Conservation (phyloP, 2,888 invertebrate species). For the Crioceris asparagi region DNA sequence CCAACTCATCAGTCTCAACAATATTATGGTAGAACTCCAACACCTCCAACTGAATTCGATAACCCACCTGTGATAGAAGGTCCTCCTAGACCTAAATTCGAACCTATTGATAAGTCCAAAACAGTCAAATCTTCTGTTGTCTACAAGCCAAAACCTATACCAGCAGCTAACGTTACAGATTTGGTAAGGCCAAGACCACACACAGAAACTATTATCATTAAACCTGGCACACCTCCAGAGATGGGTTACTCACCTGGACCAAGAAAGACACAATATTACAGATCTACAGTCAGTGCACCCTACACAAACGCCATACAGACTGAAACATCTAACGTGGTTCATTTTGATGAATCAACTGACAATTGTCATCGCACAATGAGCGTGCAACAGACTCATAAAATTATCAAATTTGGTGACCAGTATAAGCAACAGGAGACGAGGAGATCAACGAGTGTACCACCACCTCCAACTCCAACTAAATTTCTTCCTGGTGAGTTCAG, state of each 20-base stretch:
- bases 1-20: conserved; percentile 40
- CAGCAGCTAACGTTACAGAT: conserved; percentile 30
- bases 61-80: conserved; percentile 37
- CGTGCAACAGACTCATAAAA: conserved; percentile 57
- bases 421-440: conserved; percentile 35
- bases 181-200: conserved; percentile 32
- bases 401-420: conserved; percentile 54
- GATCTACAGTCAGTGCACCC: conserved; percentile 45
- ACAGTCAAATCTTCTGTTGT: conserved; percentile 35
- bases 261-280: conserved; percentile 41
- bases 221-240: conserved; percentile 49
- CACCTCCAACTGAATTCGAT: conserved; percentile 50
- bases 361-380: conserved; percentile 53
- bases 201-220: conserved; percentile 33
- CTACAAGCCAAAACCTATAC: conserved; percentile 44
- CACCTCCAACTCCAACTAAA: conserved; percentile 50
- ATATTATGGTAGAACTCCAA: conserved; percentile 41
- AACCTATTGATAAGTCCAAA: conserved; percentile 44
- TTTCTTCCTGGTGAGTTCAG: conserved; percentile 54
- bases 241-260: conserved; percentile 45
- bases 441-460: conserved; percentile 35
- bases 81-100: conserved; percentile 45
- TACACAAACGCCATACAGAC: conserved; percentile 53
- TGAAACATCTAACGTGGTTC: conserved; percentile 58
- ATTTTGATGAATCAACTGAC: conserved; percentile 59